Conservation (phyloP, 2,113 vertebrate genomes). For the Dasyurus viverrinus region DNA sequence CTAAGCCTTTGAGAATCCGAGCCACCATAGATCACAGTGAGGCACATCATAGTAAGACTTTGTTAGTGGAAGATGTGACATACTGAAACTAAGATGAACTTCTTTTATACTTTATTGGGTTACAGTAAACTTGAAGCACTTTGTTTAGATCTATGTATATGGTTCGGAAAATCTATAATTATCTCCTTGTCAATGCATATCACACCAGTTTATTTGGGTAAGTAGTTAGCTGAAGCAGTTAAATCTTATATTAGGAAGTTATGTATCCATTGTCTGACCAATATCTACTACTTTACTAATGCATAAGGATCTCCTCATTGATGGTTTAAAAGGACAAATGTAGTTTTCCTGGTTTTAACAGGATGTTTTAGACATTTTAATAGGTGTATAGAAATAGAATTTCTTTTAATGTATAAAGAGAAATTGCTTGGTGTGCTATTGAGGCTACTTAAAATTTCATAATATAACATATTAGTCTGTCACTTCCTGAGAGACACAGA, state of each 20-base stretch:
- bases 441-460: conserved; percentile 82
- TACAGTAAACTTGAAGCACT: background rate
- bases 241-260: conserved; percentile 22
- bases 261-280: background rate
- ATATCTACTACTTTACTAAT: conserved; percentile 56
- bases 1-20: background rate
- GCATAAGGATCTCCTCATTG: conserved; percentile 41
- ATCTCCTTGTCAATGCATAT: conserved; percentile 27
- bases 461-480: conserved; percentile 83
- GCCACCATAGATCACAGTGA: background rate
- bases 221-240: background rate
- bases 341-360: conserved; percentile 63
- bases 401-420: conserved; percentile 76
- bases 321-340: conserved; percentile 73
- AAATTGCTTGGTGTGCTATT: conserved; percentile 79
- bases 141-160: background rate
- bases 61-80: background rate
- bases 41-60: background rate
- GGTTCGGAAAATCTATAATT: background rate
- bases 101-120: background rate
- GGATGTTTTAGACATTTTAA: conserved; percentile 55
- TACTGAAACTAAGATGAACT: background rate
- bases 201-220: background rate
- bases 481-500: conserved; percentile 82
- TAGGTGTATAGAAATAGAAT: conserved; percentile 64